Base-by-base conservation (phyloP, 2,797 vertebrate species). In the Catamblyrhynchus diadema region DNA sequence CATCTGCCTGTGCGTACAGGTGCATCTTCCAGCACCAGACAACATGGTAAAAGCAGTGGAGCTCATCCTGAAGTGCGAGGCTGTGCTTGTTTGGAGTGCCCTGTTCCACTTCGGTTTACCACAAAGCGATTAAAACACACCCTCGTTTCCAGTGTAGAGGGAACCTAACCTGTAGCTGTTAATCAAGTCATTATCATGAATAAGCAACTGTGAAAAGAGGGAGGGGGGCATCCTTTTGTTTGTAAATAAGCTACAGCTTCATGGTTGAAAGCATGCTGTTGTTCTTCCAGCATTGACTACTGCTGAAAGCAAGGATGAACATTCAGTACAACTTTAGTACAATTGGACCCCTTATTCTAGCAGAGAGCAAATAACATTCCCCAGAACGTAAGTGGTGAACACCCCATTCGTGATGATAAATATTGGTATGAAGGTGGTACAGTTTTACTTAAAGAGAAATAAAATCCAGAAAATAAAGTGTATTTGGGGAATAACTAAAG, bases 241-340 rank as follows among this genome's bases (percentile, higher is more conserved):
- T 97, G 95, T 95, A 96, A 96, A 96, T 97, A 96, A 88, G 85
- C 89, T 95, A 78, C 93, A 93, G 94, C 95, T 96, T 94, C 91
- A 81, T 82, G 81, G 70, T 93, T 13, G 28, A 95, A 91, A 94
- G 92, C 77, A 80, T 94, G 94, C 72, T 94, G 89, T 95, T 91
- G 92, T 85, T 94, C 41, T 88, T 96, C 72, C 90, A 90, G 65
- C 54, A 0, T 27, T 87, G 86, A 89, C 0, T 93, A 20, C 64
- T 0, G 9, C 87, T 86, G 82, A 96, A 90, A 95, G 82, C 84
- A 51, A 74, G 70, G 47, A 83, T 73, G 84, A 90, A 78, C 80
- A 86, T 85, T 81, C 22, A 72, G 74, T 89, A 50, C 72, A 87
- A 71, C 71, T 86, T 75, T 14, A 72, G 74, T 93, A 37, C 66